Evolutionary conservation across 2,797 vertebrate genomes (phyloP).

Genomic region (Falco biarmicus): DNA sequence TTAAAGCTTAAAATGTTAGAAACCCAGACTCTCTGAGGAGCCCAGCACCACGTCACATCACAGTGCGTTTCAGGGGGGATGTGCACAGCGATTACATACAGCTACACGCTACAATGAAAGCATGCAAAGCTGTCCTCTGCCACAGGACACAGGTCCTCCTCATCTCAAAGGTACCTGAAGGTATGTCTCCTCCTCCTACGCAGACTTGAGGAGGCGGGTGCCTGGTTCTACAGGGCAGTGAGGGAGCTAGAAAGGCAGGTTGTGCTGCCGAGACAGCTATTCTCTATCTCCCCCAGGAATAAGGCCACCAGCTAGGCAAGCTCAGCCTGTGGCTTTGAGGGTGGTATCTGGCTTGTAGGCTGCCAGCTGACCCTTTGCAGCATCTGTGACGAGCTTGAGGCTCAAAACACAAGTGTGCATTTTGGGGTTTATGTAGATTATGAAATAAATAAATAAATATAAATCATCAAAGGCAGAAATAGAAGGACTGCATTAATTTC

Average conservation of each 20-base stretch:
- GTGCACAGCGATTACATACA: not conserved
- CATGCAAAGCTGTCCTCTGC: not conserved
- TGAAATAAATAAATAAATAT: not conserved
- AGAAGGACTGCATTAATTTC: not conserved
- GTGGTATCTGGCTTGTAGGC: too few relatives aligned
- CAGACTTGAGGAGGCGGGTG: not conserved
- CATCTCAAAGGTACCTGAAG: not conserved
- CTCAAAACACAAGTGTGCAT: not conserved
- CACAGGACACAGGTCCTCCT: not conserved
- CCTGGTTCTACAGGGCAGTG: not conserved
- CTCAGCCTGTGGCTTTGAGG: not conserved
- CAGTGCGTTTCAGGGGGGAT: not conserved
- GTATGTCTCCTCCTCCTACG: not conserved
- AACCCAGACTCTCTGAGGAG: not conserved
- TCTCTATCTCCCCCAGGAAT: not conserved
- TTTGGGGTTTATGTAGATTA: not conserved
- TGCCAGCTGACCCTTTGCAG: not conserved
- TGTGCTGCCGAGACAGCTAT: not conserved
- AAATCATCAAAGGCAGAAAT: not conserved
- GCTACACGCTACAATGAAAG: not conserved
- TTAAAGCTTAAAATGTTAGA: not conserved
- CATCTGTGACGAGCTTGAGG: not conserved
- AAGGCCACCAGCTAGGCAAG: not conserved
- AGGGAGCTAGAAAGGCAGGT: not conserved
- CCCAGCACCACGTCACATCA: accelerated